Percentiles rank a stretch among this genome's conserved stretches.
Conservation (phyloP, 2,113 vertebrate genomes). For the Nannobrachium achirus region DNA sequence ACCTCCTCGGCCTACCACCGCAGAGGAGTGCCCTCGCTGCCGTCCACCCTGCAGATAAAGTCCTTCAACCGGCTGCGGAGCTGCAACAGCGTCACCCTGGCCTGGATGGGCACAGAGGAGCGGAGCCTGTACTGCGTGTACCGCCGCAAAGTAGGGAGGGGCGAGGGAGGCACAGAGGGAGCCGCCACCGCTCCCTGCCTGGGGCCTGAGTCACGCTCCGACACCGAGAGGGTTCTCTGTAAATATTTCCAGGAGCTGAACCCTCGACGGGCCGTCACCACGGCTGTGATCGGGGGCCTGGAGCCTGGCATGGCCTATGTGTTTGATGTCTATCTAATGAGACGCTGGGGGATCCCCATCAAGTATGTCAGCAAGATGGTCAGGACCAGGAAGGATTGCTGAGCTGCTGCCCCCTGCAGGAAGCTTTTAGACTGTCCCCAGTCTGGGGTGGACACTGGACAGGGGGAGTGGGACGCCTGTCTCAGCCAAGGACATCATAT, state of each 20-base stretch:
- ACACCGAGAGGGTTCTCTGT: conserved; percentile 87
- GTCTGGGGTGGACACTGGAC: conserved; percentile 1
- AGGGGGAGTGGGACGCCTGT: conserved; percentile 35
- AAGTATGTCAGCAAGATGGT: conserved; percentile 89
- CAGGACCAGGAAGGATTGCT: conserved; percentile 89
- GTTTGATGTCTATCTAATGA: conserved; percentile 91
- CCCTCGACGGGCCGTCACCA: conserved; percentile 85
- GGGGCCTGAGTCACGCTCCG: conserved; percentile 84
- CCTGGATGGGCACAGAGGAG: conserved; percentile 91
- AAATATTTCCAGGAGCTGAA: conserved; percentile 90
- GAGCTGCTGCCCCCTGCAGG: conserved; percentile 70
- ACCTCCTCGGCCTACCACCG: conserved; percentile 84
- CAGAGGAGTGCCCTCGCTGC: conserved; percentile 82
- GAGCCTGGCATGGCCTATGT: conserved; percentile 82
- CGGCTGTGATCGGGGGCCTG: conserved; percentile 85
- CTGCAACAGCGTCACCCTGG: conserved; percentile 87
- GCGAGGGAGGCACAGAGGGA: conserved; percentile 44
- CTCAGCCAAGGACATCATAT: conserved; percentile 61
- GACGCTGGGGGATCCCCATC: conserved; percentile 86
- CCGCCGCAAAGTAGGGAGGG: conserved; percentile 70
- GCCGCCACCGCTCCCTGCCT: conserved; percentile 76
- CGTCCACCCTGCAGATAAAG: conserved; percentile 88
- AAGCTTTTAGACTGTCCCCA: conserved; percentile 51
- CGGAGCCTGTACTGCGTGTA: conserved; percentile 90
- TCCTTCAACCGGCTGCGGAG: conserved; percentile 89